phyloP scores from a whole-genome alignment of 23 tunicate species.

The Oikopleura dioica region DNA sequence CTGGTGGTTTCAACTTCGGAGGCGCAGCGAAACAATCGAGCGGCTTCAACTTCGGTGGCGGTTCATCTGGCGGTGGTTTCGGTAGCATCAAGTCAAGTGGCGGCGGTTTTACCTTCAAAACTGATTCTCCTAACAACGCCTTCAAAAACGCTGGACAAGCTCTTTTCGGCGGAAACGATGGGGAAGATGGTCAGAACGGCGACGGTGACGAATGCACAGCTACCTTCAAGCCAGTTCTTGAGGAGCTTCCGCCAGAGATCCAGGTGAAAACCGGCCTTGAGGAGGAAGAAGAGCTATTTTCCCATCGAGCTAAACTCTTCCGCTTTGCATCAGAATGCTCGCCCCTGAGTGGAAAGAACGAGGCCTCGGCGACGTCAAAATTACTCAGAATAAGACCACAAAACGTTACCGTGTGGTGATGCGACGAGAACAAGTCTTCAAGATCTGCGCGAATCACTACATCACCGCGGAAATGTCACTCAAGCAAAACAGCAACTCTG shows the following conservation, averaged over 20 bases:
- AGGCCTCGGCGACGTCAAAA: constrained; percentile 68
- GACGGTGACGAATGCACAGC: neutral
- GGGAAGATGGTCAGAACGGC: neutral
- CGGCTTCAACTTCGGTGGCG: too few relatives aligned
- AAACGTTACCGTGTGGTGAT: constrained; percentile 57
- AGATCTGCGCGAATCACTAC: constrained; percentile 66
- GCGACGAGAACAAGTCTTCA: constrained; percentile 80
- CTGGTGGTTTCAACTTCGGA: neutral
- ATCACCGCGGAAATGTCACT: constrained; percentile 27
- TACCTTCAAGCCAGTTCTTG: neutral
- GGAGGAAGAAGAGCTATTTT: constrained; percentile 20
- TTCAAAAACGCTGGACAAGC: neutral
- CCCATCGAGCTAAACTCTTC: constrained; percentile 47
- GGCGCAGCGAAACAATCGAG: too few relatives aligned
- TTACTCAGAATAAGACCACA: constrained; percentile 27
- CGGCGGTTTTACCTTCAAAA: too few relatives aligned
- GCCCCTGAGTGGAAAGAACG: constrained; percentile 68
- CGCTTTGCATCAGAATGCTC: constrained; percentile 11
- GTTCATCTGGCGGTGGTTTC: neutral
- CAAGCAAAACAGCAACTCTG: constrained; percentile 17
- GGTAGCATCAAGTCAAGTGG: too few relatives aligned
- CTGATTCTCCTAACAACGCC: too few relatives aligned
- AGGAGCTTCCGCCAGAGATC: neutral
- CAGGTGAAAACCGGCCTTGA: neutral
- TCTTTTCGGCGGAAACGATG: too few relatives aligned